Conservation (phyloP, 2,797 vertebrate species). For the Clarias fuscus region DNA sequence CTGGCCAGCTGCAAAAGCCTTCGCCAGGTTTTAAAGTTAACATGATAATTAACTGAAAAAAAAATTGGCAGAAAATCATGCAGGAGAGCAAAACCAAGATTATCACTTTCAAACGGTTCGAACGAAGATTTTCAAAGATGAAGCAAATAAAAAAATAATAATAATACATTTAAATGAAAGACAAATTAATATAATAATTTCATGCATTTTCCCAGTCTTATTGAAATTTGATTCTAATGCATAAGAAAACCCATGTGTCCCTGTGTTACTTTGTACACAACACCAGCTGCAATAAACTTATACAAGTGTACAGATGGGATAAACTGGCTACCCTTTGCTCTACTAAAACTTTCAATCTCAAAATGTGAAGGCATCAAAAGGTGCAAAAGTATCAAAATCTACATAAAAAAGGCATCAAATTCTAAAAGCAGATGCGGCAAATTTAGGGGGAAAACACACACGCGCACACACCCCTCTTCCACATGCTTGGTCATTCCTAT, state of each 20-base stretch:
- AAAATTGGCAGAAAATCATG: constrained; percentile 34
- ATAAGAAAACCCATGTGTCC: background rate
- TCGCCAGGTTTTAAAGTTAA: background rate
- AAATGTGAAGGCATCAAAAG: background rate
- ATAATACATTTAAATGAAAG: background rate
- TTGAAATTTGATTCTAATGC: background rate
- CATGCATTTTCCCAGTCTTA: background rate
- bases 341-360: background rate
- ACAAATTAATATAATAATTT: background rate
- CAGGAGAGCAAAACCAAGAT: constrained; percentile 23
- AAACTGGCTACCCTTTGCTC: background rate
- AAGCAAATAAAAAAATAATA: background rate
- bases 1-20: constrained; percentile 34
- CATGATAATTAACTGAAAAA: constrained; percentile 14
- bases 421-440: background rate
- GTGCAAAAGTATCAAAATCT: no score
- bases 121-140: background rate
- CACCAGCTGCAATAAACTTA: background rate
- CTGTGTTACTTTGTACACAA: background rate
- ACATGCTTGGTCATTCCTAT: background rate
- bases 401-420: background rate
- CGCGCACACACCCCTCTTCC: background rate
- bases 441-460: background rate
- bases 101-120: no score
- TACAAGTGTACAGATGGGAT: background rate